A percentile compares a stretch with the other conserved stretches of the same genome.
phyloP scores from a whole-genome alignment of 2,888 invertebrate species.

The Lycocerus yunnanus region DNA sequence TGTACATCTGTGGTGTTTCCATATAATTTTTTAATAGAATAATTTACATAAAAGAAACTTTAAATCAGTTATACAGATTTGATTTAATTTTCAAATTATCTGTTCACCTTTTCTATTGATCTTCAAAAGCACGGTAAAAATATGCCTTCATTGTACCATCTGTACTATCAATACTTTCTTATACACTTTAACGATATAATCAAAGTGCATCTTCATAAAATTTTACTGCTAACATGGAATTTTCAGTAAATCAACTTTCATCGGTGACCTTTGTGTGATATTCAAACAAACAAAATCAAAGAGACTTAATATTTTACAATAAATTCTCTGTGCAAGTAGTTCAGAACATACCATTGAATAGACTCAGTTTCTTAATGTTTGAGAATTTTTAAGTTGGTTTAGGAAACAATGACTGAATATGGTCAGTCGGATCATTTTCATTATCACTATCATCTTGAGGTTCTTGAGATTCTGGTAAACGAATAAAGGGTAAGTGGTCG shows the following conservation, averaged over 20 bases:
- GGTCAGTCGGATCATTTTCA: conserved; percentile 53
- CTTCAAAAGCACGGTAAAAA: neutral
- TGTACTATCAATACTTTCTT: neutral
- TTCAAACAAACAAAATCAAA: neutral
- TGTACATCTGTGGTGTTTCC: neutral
- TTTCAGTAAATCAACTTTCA: neutral
- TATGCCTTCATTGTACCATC: neutral
- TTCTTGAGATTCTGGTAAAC: conserved; percentile 56
- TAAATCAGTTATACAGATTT: neutral
- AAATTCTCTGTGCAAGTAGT: neutral
- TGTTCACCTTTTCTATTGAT: neutral
- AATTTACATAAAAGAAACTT: neutral
- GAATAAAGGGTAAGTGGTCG: conserved; percentile 55
- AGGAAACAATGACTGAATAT: conserved; percentile 48
- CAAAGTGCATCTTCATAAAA: neutral
- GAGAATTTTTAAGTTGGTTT: conserved; percentile 48
- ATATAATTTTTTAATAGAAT: neutral
- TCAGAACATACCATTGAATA: neutral
- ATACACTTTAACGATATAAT: neutral
- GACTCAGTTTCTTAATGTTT: neutral
- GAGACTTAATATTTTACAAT: neutral
- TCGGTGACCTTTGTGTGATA: neutral
- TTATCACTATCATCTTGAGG: conserved; percentile 55
- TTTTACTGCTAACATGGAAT: neutral
- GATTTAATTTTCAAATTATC: neutral